Evolutionary conservation across 37 sponge, comb jelly and placozoan genomes (phyloP).

Genomic region (Lycopodina hypogea): DNA sequence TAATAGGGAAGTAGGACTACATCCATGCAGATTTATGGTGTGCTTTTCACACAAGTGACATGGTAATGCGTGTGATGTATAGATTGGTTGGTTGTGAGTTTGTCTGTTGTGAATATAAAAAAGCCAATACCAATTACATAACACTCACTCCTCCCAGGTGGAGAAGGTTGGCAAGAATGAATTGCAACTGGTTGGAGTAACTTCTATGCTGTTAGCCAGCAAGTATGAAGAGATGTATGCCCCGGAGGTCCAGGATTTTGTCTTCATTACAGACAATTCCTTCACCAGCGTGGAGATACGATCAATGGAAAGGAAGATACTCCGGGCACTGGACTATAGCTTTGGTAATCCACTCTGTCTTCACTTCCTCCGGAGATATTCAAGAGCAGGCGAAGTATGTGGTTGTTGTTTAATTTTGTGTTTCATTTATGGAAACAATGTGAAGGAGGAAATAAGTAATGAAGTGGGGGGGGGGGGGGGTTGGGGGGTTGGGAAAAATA

Average conservation of each 20-base stretch:
- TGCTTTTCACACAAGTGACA: too few relatives aligned
- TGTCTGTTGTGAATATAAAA: not conserved
- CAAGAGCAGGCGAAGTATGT: conserved; percentile 96
- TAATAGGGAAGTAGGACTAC: too few relatives aligned
- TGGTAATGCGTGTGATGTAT: too few relatives aligned
- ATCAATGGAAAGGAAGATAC: conserved; percentile 86
- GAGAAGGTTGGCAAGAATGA: conserved; percentile 56
- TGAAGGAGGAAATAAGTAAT: too few relatives aligned
- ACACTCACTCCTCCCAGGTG: conserved; percentile 27
- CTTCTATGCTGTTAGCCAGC: conserved; percentile 94
- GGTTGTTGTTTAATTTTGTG: too few relatives aligned
- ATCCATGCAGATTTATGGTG: too few relatives aligned
- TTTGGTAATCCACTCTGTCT: conserved; percentile 89
- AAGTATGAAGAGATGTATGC: conserved; percentile 99
- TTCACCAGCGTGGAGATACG: conserved; percentile 75
- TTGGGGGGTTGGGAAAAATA: too few relatives aligned
- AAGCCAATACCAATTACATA: not conserved
- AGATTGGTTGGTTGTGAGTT: too few relatives aligned
- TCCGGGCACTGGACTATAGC: conserved; percentile 77
- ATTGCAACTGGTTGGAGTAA: conserved; percentile 96
- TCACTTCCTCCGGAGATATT: conserved; percentile 94
- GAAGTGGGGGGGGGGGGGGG: too few relatives aligned
- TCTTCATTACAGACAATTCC: conserved; percentile 95
- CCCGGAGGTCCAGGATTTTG: conserved; percentile 93
- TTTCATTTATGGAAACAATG: too few relatives aligned